Percentiles rank a stretch among this genome's conserved stretches.
Evolutionary conservation across 2,797 vertebrate genomes (phyloP).

Genomic region (Glossophaga mutica): DNA sequence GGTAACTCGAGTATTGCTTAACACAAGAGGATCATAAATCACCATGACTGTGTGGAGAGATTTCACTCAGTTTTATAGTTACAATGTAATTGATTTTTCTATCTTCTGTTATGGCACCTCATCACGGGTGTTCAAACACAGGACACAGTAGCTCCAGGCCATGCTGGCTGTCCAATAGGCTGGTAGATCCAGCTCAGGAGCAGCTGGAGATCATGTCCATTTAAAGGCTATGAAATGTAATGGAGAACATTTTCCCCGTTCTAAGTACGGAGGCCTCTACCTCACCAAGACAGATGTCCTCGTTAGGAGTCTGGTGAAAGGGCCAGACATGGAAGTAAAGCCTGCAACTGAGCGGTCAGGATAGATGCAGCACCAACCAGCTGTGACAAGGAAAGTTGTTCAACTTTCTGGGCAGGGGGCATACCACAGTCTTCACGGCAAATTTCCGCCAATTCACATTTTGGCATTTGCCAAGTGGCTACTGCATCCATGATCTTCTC

Average conservation of each 20-base stretch:
- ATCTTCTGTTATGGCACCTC: background rate
- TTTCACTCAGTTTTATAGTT: background rate
- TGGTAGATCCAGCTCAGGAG: background rate
- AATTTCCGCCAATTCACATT: background rate
- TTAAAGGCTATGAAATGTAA: background rate
- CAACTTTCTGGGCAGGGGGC: background rate
- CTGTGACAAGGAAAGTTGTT: rapidly evolving
- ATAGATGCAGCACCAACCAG: background rate
- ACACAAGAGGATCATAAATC: background rate
- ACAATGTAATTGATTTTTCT: background rate
- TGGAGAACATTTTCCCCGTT: background rate
- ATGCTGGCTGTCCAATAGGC: background rate
- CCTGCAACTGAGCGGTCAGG: background rate
- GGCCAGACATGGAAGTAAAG: background rate
- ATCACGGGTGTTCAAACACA: background rate
- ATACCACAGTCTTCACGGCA: rapidly evolving
- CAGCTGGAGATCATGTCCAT: background rate
- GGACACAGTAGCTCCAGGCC: background rate
- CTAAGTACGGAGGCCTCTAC: background rate
- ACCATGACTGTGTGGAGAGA: background rate
- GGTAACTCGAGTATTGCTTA: background rate
- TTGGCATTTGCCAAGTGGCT: background rate
- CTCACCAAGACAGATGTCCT: background rate
- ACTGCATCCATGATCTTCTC: background rate
- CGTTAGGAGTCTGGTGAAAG: background rate